Conservation (phyloP, 2,888 invertebrate species). For the Pterostichus niger region DNA sequence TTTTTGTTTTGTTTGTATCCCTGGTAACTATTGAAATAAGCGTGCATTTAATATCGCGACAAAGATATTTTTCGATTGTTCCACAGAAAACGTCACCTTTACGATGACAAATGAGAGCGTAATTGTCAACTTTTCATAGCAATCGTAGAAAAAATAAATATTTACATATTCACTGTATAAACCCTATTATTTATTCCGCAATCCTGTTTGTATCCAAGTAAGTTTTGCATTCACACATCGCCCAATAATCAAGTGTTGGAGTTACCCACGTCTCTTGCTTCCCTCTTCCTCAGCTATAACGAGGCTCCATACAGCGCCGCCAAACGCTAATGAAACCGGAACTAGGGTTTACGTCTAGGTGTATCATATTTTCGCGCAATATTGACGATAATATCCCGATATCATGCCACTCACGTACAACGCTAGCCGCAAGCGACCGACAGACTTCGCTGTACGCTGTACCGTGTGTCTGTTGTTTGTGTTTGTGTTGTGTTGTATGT, state of each 20-base stretch:
- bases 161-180: too few species aligned
- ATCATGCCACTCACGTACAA: constrained; percentile 57
- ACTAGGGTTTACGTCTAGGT: constrained; percentile 39
- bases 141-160: too few species aligned
- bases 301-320: too few species aligned
- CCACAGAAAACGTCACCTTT: too few species aligned
- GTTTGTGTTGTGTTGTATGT: neutral
- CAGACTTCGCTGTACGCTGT: constrained; percentile 1
- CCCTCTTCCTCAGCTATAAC: neutral
- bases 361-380: constrained; percentile 59
- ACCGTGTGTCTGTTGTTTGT: constrained; percentile 5
- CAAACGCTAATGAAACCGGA: constrained; percentile 47
- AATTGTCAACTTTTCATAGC: too few species aligned
- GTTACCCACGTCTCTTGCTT: too few species aligned
- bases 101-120: too few species aligned
- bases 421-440: constrained; percentile 45
- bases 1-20: too few species aligned
- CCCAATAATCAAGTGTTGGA: neutral
- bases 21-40: too few species aligned
- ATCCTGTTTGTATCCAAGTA: constrained; percentile 6
- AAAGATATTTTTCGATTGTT: too few species aligned
- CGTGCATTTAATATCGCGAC: too few species aligned
- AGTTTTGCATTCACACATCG: neutral
- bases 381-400: constrained; percentile 59
- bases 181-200: too few species aligned